Evolutionary conservation across 2,113 vertebrate genomes (phyloP), one percentile per base, ranked within the genome.

Genomic region (Melanerpes formicivorus): DNA sequence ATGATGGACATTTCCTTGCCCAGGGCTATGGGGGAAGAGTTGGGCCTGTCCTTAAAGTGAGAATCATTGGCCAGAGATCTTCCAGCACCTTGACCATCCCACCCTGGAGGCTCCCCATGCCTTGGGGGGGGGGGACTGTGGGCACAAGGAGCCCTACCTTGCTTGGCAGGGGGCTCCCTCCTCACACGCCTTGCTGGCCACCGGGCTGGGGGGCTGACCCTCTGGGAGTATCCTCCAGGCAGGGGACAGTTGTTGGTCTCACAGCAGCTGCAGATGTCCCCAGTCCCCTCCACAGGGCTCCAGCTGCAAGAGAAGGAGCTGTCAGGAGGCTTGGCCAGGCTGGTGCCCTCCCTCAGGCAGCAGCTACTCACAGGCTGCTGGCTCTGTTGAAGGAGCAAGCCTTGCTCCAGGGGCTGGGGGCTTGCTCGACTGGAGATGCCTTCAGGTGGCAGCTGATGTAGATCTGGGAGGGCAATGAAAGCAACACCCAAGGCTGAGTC

Each of bases 351-450:
- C 34, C 34, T 34, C 34, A 34, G 34, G 34, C 34, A 34, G 34
- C 34, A 34, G 34, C 34, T 34, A 34, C 34, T 93, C 71, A 96
- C 95, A 88, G 58, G 37, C 83, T 84, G 54, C 82, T 83, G 56
- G 95, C 92, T 94, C 84, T 95, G 65, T 89, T 87, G 84, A 95
- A 96, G 73, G 91, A 96, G 65, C 96, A 96, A 11, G 95, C 96
- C 42, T 96, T 96, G 84, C 89, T 93, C 75, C 70, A 8, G 12
- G 89, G n/a, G 23, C 58, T 22, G 19, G 93, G 94, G 25, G 72
- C 66, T 30, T 95, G 91, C 23, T 92, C 90, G 69, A 29, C 75
- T n/a, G 90, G 78, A 7, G 81, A 81, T 11, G 91, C 95, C 85
- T 91, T 96, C 78, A 96, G 40, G 71, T 95, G 93, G 60, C 93